phyloP scores from a whole-genome alignment of 2,113 vertebrate genomes.

The Dasyprocta punctata region DNA sequence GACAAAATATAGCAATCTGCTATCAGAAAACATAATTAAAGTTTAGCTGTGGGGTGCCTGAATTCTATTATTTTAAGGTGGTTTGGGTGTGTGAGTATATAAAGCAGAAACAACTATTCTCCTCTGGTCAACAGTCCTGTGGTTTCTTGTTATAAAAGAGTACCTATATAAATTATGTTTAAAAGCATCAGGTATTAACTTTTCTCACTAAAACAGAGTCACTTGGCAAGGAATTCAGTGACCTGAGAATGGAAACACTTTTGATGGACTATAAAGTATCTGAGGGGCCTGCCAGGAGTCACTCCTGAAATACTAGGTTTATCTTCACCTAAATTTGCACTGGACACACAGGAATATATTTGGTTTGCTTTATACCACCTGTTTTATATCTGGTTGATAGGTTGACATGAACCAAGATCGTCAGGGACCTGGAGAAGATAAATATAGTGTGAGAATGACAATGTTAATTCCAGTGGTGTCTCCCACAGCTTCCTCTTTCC shows the following conservation, averaged over 20 bases:
- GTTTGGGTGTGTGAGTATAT: constrained; percentile 29
- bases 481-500: not conserved
- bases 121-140: constrained; percentile 33
- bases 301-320: not conserved
- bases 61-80: constrained; percentile 68
- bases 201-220: constrained; percentile 56
- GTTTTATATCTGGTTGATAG: not conserved
- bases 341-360: not conserved
- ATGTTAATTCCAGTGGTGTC: not conserved
- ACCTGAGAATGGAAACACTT: not conserved
- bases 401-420: not conserved
- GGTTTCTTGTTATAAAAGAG: constrained; percentile 32
- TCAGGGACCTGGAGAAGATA: not conserved
- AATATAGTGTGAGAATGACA: constrained; percentile 13
- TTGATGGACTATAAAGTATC: not conserved
- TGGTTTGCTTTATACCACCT: not conserved
- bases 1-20: constrained; percentile 74
- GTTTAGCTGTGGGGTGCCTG: constrained; percentile 44
- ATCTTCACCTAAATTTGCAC: constrained; percentile 16
- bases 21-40: constrained; percentile 78
- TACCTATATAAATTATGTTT: constrained; percentile 43
- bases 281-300: not conserved
- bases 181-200: constrained; percentile 42
- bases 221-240: constrained; percentile 36
- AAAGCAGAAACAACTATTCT: constrained; percentile 54